phyloP scores from a whole-genome alignment of 2,113 vertebrate species.

The Procavia capensis region DNA sequence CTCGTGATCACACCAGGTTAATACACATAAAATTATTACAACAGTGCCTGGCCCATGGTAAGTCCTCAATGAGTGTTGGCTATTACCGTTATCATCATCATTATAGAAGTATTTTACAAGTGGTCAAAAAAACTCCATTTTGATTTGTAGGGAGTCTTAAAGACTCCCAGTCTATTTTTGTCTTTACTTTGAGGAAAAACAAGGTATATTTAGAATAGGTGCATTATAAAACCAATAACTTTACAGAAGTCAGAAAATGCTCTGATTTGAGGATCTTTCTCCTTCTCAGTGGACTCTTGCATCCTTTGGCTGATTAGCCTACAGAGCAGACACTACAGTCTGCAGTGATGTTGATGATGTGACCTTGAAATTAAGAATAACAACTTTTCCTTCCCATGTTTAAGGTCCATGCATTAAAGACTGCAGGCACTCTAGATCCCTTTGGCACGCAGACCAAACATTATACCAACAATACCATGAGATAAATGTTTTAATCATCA shows the following conservation, averaged over 20 bases:
- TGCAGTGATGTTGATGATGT: background rate
- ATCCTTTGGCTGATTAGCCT: background rate
- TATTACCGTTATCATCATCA: background rate
- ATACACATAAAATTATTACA: background rate
- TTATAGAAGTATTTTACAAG: slow-evolving; percentile 14
- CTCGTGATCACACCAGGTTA: background rate
- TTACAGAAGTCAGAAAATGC: slow-evolving; percentile 17
- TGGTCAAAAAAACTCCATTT: background rate
- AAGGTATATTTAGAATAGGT: background rate
- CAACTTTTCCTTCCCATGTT: background rate
- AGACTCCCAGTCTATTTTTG: background rate
- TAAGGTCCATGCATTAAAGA: background rate
- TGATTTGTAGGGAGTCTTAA: background rate
- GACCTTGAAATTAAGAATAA: slow-evolving; percentile 21
- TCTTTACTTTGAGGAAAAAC: slow-evolving; percentile 55
- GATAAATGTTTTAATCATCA: slow-evolving; percentile 36
- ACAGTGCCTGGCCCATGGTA: background rate
- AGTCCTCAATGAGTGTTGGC: background rate
- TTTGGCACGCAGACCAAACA: background rate
- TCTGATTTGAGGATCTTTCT: slow-evolving; percentile 10
- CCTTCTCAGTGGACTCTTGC: background rate
- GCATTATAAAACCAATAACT: background rate
- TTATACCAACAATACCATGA: background rate
- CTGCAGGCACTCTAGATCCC: background rate
- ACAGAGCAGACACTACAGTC: background rate